Evolutionary conservation across 2,797 vertebrate genomes (phyloP).

Genomic region (Fundulus diaphanus): DNA sequence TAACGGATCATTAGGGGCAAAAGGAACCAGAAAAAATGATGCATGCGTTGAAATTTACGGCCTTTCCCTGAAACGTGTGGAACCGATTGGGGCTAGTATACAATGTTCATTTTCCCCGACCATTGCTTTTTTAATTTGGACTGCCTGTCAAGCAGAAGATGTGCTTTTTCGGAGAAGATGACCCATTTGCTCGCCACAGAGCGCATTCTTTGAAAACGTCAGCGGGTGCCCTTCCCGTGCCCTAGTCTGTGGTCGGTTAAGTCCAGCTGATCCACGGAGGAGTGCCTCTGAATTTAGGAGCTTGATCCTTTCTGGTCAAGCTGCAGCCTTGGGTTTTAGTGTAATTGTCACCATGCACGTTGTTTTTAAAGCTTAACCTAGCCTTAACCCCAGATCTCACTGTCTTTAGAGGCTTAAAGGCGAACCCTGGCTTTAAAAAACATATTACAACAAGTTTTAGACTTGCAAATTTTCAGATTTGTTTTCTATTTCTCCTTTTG

Average conservation of each 20-base stretch:
- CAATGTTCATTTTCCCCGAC: conserved; percentile 51
- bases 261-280: conserved; percentile 64
- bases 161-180: conserved; percentile 42
- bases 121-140: conserved; percentile 67
- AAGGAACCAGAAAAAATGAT: conserved; percentile 69
- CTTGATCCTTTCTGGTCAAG: conserved; percentile 44
- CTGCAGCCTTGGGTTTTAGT: conserved; percentile 52
- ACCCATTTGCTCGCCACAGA: conserved; percentile 41
- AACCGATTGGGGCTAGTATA: conserved; percentile 56
- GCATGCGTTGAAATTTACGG: conserved; percentile 71
- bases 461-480: conserved; percentile 52
- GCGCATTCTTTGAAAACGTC: conserved; percentile 44
- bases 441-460: conserved; percentile 59
- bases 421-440: conserved; percentile 60
- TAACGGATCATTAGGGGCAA: conserved; percentile 79
- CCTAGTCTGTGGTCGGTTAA: conserved; percentile 56
- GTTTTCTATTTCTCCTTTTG: conserved; percentile 31
- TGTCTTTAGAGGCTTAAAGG: conserved; percentile 56
- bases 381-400: conserved; percentile 65
- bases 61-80: conserved; percentile 74
- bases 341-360: conserved; percentile 66
- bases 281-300: conserved; percentile 59
- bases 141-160: conserved; percentile 49
- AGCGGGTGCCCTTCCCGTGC: conserved; percentile 29
- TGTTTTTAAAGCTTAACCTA: conserved; percentile 64